Conservation (phyloP, 2,888 invertebrate species). For the Sympetrum striolatum region DNA sequence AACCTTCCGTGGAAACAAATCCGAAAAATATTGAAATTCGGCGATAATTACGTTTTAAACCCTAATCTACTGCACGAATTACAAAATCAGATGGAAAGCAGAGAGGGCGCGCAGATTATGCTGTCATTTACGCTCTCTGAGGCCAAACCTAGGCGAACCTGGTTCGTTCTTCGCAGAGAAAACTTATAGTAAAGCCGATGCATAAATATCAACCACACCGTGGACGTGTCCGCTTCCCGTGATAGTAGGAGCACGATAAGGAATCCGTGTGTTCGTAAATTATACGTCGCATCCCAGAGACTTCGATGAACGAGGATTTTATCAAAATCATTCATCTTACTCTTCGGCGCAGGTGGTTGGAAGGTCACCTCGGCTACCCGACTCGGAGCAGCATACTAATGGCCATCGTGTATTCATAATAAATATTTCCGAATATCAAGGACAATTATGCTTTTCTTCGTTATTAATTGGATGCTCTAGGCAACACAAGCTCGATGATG, state of each 20-base stretch:
- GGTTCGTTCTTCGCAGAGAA: not conserved
- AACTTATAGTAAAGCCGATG: constrained; percentile 25
- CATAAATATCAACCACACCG: constrained; percentile 40
- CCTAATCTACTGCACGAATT: no score
- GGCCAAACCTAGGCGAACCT: not conserved
- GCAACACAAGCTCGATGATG: not conserved
- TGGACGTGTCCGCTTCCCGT: constrained; percentile 26
- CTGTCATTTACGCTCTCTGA: not conserved
- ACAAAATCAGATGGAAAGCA: no score
- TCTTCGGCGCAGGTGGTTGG: constrained; percentile 22
- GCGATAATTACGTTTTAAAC: no score
- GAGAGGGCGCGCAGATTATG: not conserved
- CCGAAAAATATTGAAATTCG: no score
- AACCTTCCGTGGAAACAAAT: no score
- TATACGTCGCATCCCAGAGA: constrained; percentile 30
- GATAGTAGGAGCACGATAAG: constrained; percentile 7
- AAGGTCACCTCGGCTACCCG: not conserved
- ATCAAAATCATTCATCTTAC: constrained; percentile 34
- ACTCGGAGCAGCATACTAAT: constrained; percentile 12
- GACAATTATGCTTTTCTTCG: constrained; percentile 1
- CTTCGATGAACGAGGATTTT: constrained; percentile 41
- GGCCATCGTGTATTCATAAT: constrained; percentile 28
- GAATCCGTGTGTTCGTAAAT: constrained; percentile 39
- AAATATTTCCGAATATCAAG: constrained; percentile 26
- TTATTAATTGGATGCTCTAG: constrained; percentile 7